phyloP scores from a whole-genome alignment of 1,140 invertebrate species.

The Danaus melanippus region DNA sequence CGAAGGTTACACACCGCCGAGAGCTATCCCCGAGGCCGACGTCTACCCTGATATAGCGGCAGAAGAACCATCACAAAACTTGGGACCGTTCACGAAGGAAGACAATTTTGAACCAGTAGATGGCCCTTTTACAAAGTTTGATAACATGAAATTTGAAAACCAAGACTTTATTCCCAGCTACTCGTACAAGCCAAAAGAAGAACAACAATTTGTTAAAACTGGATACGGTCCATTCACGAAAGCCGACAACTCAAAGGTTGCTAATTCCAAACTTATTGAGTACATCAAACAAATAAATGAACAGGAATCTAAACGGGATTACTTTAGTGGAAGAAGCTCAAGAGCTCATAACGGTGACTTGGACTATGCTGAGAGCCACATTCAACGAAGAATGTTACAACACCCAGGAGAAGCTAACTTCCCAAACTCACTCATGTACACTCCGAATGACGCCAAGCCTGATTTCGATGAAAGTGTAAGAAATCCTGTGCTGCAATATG shows the following conservation, averaged over 20 bases:
- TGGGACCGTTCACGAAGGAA: slow-evolving; percentile 68
- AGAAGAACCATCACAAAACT: slow-evolving; percentile 47
- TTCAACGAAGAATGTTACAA: slow-evolving; percentile 79
- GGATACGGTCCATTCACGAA: slow-evolving; percentile 74
- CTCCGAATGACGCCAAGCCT: slow-evolving; percentile 69
- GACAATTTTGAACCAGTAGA: slow-evolving; percentile 66
- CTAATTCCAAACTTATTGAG: slow-evolving; percentile 74
- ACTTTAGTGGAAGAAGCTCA: slow-evolving; percentile 70
- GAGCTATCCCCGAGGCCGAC: slow-evolving; percentile 72
- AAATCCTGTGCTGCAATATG: slow-evolving; percentile 83
- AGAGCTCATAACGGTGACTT: slow-evolving; percentile 62
- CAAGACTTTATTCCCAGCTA: slow-evolving; percentile 53
- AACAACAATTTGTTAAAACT: slow-evolving; percentile 54
- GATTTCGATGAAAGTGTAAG: slow-evolving; percentile 78
- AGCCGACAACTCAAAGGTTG: slow-evolving; percentile 72
- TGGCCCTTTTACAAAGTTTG: slow-evolving; percentile 68
- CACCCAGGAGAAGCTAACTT: slow-evolving; percentile 76
- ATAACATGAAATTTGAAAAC: slow-evolving; percentile 62
- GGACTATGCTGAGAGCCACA: slow-evolving; percentile 68
- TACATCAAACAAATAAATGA: slow-evolving; percentile 78
- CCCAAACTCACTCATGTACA: slow-evolving; percentile 76
- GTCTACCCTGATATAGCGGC: slow-evolving; percentile 66
- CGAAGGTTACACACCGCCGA: slow-evolving; percentile 76
- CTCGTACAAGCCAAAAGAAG: slow-evolving; percentile 62
- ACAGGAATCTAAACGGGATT: slow-evolving; percentile 74